Base-by-base conservation (phyloP, 2,888 invertebrate genomes). In the Pristionchus arcanus region DNA sequence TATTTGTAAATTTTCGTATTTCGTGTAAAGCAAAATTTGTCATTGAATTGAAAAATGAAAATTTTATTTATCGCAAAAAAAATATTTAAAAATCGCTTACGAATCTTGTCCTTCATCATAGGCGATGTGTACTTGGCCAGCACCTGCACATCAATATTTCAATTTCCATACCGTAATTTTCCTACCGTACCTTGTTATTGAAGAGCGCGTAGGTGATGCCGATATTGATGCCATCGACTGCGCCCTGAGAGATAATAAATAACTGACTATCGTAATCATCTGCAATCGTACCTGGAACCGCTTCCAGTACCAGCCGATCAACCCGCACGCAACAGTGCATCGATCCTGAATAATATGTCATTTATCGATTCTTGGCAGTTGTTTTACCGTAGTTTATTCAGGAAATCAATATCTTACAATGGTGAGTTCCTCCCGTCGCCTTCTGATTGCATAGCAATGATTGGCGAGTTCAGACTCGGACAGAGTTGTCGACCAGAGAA, bases 281-380 rank as follows among this genome's bases (percentile, higher is more conserved):
- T 1, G 59, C 5, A 21, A 63, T n/a, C 37, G 31, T 42, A 86
- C 86, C 87, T 87, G 86, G 90, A 94, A 95, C 34, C 94, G 91
- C 85, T 92, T 92, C 94, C 94, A 94, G 90, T 95, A 95, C 95
- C 95, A 95, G 0, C 95, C 95, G 85, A 94, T 90, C 86, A 94
- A 91, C 28, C 94, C 94, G 84, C 92, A 91, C 15, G 91, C 90
- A 13, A 94, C 71, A 0, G 94, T 91, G 25, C 91, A 90, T 34
- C 95, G 94, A 88, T 94, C 94, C 94, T 94, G 90, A 55, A 59
- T 21, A 59, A 59, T 25, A 59, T 19, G 59, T 21, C 59, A 59
- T 19, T 59, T 25, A 19, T 1, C 25, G 59, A 59, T 59, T 2
- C 59, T 19, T 25, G 3, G 1, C 59, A 21, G 5, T 21, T 19